Percentiles rank a stretch among this genome's conserved stretches.
phyloP scores from a whole-genome alignment of 2,797 vertebrate genomes.

The Phoeniculus purpureus region DNA sequence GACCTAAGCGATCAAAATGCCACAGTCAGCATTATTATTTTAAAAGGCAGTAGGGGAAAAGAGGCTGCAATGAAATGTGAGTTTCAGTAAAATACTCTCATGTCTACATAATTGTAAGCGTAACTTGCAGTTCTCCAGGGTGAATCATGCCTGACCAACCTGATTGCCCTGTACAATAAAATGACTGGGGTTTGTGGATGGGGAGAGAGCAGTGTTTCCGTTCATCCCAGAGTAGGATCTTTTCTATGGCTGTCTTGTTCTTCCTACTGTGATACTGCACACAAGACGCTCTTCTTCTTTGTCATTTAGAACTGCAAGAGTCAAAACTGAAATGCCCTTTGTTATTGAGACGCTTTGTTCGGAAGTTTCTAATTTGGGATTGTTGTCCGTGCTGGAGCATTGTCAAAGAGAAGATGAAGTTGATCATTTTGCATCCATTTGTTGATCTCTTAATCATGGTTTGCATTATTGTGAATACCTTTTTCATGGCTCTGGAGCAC shows the following conservation, averaged over 20 bases:
- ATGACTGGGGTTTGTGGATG: neutral
- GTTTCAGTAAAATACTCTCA: neutral
- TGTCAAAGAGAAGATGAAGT: conserved; percentile 83
- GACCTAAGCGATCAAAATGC: neutral
- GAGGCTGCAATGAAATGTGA: neutral
- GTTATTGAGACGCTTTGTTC: conserved; percentile 81
- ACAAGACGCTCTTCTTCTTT: neutral
- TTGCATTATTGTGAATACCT: conserved; percentile 91
- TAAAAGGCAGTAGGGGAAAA: neutral
- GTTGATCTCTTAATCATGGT: conserved; percentile 87
- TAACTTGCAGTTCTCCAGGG: neutral
- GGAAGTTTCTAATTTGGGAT: conserved; percentile 88
- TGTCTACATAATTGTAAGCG: neutral
- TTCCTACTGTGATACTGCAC: neutral
- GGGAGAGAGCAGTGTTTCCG: neutral
- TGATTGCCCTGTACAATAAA: neutral
- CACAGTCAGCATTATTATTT: neutral
- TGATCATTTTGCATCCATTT: conserved; percentile 88
- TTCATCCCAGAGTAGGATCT: too few relatives aligned
- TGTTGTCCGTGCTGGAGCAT: conserved; percentile 84
- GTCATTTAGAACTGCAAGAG: conserved; percentile 85
- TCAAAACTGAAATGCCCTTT: conserved; percentile 83
- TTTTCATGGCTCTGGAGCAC: conserved; percentile 91
- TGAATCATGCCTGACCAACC: neutral
- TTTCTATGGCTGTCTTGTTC: neutral